Base-by-base conservation (phyloP, 2,113 vertebrate genomes). In the Charadrius vociferus region DNA sequence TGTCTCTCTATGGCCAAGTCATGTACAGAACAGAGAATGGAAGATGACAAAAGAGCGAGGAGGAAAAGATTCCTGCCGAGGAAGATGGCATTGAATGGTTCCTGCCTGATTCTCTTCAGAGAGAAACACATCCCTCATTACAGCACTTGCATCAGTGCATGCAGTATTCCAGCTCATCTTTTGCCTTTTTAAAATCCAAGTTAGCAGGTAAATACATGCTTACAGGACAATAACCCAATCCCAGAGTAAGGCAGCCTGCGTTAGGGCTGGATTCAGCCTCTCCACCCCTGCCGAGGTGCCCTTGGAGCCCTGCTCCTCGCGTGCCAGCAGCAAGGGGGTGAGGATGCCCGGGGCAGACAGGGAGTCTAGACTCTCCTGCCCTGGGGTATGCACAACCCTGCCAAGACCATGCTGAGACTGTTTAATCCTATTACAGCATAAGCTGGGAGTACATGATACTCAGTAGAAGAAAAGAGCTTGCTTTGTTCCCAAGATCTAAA, bases 391-490 rank as follows among this genome's bases (percentile, higher is more conserved):
- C 65, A 24, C 49, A 72, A 4, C 50, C 59, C 63, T 77, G 78
- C 95, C 78, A 96, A 87, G 24, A 49, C 90, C 66, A 43, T 53
- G 62, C 56, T 20, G 7, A 85, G 87, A 49, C 78, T 80, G 56
- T 63, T 89, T 93, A 94, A 96, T 81, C 94, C 86, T 91, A 63
- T 96, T 97, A 87, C 59, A 81, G 26, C 39, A 52, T 67, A 85
- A 89, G 23, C 65, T 85, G 68, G 6, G 70, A 75, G 34, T 72
- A 65, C 45, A 67, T 1, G 7, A 82, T 79, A 72, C 27, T 75
- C 52, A 72, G 67, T 71, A 74, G 27, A 84, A 59, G 24, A 83
- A 59, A 94, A 94, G 6, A 65, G 49, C 49, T 68, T 36, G n/a
- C 73, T 91, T 81, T 94, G 70, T 87, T 87, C 55, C 49, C 6